Percentiles rank a stretch among this genome's conserved stretches.
Conservation (phyloP, 2,113 vertebrate species). For the Castor canadensis region DNA sequence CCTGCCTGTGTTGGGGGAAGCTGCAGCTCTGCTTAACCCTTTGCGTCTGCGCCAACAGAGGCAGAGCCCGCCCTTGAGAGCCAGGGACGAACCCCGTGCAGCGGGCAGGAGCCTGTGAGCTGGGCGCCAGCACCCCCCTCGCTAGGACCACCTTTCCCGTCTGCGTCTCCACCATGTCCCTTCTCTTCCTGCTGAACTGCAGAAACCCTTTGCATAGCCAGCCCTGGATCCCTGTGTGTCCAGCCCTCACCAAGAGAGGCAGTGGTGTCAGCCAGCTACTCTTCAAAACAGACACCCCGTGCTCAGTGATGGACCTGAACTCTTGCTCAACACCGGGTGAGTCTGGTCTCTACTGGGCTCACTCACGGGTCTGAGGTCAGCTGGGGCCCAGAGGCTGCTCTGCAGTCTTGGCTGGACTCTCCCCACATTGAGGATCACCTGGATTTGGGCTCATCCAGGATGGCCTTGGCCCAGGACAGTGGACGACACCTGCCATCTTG, state of each 20-base stretch:
- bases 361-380: rapidly evolving
- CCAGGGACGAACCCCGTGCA: rapidly evolving
- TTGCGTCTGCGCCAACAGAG: rapidly evolving
- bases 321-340: not conserved
- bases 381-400: not conserved
- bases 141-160: rapidly evolving
- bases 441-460: not conserved
- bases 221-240: not conserved
- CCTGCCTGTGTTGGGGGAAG: not conserved
- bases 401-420: rapidly evolving
- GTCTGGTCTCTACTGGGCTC: not conserved
- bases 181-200: not conserved
- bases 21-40: not conserved
- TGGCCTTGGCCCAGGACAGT: rapidly evolving
- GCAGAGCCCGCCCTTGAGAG: rapidly evolving
- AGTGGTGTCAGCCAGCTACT: rapidly evolving
- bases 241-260: rapidly evolving
- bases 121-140: rapidly evolving
- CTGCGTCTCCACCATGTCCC: too few relatives aligned
- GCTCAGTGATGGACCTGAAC: rapidly evolving
- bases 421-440: rapidly evolving
- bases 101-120: rapidly evolving
- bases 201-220: rapidly evolving
- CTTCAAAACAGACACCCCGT: not conserved
- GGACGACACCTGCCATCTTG: rapidly evolving